phyloP scores from a whole-genome alignment of 1,140 invertebrate genomes.

The Drosophila funebris region DNA sequence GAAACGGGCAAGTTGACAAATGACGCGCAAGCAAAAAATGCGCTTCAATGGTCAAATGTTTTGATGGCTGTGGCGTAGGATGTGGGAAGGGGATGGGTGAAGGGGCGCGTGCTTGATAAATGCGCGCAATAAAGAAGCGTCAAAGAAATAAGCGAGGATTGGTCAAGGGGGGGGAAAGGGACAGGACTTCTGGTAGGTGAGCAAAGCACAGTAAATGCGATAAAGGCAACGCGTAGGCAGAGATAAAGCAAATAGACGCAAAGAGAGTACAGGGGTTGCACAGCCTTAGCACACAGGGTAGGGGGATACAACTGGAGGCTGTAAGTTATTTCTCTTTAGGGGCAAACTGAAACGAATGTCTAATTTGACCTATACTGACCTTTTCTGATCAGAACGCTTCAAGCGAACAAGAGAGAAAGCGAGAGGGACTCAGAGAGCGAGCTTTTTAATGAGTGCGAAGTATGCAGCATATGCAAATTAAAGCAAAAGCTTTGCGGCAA shows the following conservation, averaged over 20 bases:
- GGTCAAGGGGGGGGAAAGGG: neutral
- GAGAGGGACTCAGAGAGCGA: neutral
- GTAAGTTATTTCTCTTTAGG: neutral
- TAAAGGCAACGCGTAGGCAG: conserved; percentile 37
- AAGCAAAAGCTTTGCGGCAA: too few species aligned
- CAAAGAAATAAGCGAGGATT: too few species aligned
- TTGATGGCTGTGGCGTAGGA: conserved; percentile 9
- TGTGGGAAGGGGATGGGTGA: neutral
- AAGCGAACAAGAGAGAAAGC: conserved; percentile 1
- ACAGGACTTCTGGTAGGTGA: conserved; percentile 3
- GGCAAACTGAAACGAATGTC: neutral
- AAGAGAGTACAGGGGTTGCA: neutral
- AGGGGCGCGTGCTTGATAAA: conserved; percentile 43
- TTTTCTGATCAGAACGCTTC: conserved; percentile 31
- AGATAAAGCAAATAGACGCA: conserved; percentile 26
- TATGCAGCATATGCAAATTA: neutral
- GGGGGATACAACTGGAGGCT: neutral
- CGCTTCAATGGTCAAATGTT: conserved; percentile 81
- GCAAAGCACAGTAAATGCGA: conserved; percentile 46
- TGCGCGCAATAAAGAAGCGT: conserved; percentile 5
- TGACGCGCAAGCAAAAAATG: conserved; percentile 79
- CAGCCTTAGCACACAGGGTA: neutral
- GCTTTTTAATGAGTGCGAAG: neutral
- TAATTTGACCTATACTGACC: conserved; percentile 60
- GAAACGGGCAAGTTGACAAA: conserved; percentile 64